Conservation (phyloP, 2,797 vertebrate species). For the Xyrichtys novacula region DNA sequence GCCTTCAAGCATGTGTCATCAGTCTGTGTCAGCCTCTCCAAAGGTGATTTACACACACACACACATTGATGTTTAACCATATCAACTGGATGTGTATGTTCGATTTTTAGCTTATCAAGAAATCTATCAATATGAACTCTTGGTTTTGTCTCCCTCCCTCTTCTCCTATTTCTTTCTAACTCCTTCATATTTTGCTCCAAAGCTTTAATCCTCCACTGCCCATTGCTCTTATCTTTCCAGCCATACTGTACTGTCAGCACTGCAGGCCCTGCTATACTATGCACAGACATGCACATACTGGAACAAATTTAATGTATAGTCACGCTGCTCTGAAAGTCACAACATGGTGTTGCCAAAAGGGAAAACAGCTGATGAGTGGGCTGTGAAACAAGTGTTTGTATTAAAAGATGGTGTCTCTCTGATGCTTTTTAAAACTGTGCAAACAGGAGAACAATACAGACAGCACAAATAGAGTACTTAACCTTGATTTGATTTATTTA, state of each 20-base stretch:
- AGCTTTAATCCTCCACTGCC: conserved; percentile 38
- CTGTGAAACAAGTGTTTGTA: conserved; percentile 42
- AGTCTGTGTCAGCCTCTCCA: background rate
- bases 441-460: no score
- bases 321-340: conserved; percentile 60
- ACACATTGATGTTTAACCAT: background rate
- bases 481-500: no score
- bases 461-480: no score
- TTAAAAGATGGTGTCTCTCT: conserved; percentile 15
- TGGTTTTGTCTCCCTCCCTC: conserved; percentile 1
- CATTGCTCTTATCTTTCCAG: conserved; percentile 60
- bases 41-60: no score
- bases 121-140: no score
- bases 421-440: conserved; percentile 28
- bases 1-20: conserved; percentile 1
- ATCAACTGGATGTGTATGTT: conserved; percentile 5
- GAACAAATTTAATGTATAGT: conserved; percentile 40
- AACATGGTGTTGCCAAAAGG: conserved; percentile 43
- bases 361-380: conserved; percentile 38
- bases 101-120: conserved; percentile 41
- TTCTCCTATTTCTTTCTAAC: conserved; percentile 17
- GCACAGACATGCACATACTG: background rate
- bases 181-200: conserved; percentile 40
- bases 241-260: conserved; percentile 50
- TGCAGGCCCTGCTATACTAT: conserved; percentile 14